Evolutionary conservation across 2,888 invertebrate genomes (phyloP), one percentile per base, ranked within the genome.

Genomic region (Macroteleia sp.): DNA sequence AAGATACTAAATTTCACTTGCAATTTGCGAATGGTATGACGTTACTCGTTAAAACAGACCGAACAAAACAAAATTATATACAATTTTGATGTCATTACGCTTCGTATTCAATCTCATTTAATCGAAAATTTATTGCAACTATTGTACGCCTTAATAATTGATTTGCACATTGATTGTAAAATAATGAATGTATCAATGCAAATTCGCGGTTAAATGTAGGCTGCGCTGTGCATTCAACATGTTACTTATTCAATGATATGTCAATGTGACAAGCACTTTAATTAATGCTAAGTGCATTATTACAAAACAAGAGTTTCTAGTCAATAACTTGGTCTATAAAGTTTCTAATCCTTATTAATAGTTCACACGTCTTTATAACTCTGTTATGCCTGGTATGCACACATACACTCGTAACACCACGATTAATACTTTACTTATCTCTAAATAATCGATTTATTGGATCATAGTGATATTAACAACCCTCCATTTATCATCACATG

Each of bases 311-410:
- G 71, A 67, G 67, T 56, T 56, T 48, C 67, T 14, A 69, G 62
- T 71, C 67, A 50, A 67, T 75, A 75, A 76, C 67, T 76, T 44
- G 62, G 34, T 46, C 67, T 48, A 67, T 52, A 42, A 50, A 67
- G 59, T 73, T 76, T 64, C 61, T 71, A 71, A 73, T 79, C 64
- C 66, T 75, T 76, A 69, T 75, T 67, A 75, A 75, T 61, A 77
- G 57, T 64, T 70, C 25, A 46, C 57, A 28, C 50, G 64, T 69
- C 44, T 62, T 69, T 61, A 36, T 36, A 30, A 30, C 5, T 30
- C n/a, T n/a, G n/a, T n/a, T n/a, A n/a, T n/a, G n/a, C n/a, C n/a
- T n/a, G n/a, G 25, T 25, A 6, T 25, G 3, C 6, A 25, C 25
- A 25, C 6, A 25, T 25, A 25, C n/a, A n/a, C n/a, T n/a, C n/a